Conservation (phyloP, 2,888 invertebrate genomes). For the Ormyrus nitidulus region DNA sequence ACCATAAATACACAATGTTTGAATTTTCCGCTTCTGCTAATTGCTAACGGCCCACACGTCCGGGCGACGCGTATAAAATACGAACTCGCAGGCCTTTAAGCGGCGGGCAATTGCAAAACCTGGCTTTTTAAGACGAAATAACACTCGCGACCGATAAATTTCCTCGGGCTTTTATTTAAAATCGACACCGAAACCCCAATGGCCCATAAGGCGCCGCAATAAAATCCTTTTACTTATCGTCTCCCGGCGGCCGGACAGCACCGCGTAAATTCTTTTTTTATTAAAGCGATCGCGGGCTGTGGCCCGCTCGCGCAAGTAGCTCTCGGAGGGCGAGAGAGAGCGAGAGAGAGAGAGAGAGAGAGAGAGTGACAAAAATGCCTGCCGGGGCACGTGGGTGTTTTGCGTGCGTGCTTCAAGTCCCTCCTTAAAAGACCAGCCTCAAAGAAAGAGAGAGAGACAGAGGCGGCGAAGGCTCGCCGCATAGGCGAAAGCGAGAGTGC, state of each 20-base stretch:
- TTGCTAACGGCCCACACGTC: no score
- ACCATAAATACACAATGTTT: no score
- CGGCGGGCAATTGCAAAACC: no score
- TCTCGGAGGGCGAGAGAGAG: neutral
- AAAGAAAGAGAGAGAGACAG: neutral
- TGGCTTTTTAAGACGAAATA: no score
- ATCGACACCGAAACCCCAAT: no score
- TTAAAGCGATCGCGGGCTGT: neutral
- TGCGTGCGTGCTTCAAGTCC: slow-evolving; percentile 6
- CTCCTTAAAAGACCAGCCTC: slow-evolving; percentile 45
- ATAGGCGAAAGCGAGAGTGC: slow-evolving; percentile 41
- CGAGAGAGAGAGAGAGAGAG: slow-evolving; percentile 14
- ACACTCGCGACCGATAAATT: neutral
- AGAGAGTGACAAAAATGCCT: slow-evolving; percentile 12
- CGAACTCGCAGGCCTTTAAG: no score
- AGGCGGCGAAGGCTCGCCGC: neutral
- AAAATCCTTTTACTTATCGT: no score
- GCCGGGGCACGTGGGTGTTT: slow-evolving; percentile 32
- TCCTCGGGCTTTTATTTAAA: neutral
- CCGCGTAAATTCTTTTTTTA: slow-evolving; percentile 24
- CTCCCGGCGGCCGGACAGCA: neutral
- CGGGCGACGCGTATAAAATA: no score
- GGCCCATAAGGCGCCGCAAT: no score
- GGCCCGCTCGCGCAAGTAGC: neutral
- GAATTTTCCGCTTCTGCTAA: no score